Base-by-base conservation (phyloP, 2,888 invertebrate species). In the Thera britannica region DNA sequence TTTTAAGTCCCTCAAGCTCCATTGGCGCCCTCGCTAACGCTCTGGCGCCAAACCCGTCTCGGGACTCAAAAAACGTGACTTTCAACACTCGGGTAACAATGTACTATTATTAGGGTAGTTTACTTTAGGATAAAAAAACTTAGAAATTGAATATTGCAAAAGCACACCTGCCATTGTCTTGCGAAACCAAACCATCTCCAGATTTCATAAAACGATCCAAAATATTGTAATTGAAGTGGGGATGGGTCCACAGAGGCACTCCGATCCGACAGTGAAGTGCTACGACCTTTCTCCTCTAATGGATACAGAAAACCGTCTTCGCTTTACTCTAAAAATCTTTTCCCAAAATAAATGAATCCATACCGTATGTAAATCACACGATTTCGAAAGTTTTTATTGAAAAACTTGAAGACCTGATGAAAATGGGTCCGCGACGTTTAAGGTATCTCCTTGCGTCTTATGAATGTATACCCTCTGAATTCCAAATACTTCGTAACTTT, bases 391-490 rank as follows among this genome's bases (percentile, higher is more conserved):
- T 92, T 93, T 93, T 93, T 93, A 93, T 93, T 93, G 92, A 92
- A 93, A 93, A 93, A 93, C 92, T 92, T 93, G 89, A 92, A 84
- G 87, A 87, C 87, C 89, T 90, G 89, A 92, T 92, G 91, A 90
- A 92, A 92, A 92, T 90, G 90, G 88, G 88, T 84, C 83, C 83
- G 88, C 86, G 82, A 85, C 88, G 86, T 85, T 87, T 87, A 89
- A 89, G 88, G 89, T 90, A 86, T 88, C 84, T 83, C 77, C 86
- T 81, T 84, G 83, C 85, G 79, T 83, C 84, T 88, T 85, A 87
- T 87, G 86, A 86, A 87, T 86, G 86, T 81, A 79, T 87, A 86
- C 80, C 77, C 77, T 75, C 83, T 82, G 83, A 85, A 84, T 86
- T 78, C 77, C 77, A 80, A 86, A 83, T 52, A 52, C 52, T 81